Percentiles rank a stretch among this genome's conserved stretches.
Evolutionary conservation across 2,113 vertebrate genomes (phyloP).

Genomic region (Nesoenas mayeri): DNA sequence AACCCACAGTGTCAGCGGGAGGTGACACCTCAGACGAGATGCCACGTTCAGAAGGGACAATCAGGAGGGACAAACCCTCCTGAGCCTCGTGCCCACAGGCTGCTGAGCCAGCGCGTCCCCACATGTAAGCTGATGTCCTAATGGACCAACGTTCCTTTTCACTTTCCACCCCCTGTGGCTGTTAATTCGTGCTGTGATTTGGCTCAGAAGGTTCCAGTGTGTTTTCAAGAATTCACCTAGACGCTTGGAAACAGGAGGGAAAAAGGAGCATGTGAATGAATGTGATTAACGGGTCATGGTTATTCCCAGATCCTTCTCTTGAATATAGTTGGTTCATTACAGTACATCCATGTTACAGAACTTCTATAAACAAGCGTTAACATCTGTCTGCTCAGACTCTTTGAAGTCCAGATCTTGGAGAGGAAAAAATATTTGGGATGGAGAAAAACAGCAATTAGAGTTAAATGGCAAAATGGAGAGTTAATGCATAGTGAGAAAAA

Average conservation of each 20-base stretch:
- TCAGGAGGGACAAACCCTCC: not conserved
- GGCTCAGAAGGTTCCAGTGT: not conserved
- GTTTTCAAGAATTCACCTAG: not conserved
- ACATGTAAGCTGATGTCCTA: not conserved
- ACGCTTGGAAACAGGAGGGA: not conserved
- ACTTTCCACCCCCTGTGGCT: not conserved
- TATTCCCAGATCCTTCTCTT: constrained; percentile 37
- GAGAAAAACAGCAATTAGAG: constrained; percentile 37
- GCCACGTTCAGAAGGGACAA: not conserved
- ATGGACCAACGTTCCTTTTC: not conserved
- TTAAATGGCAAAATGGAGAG: constrained; percentile 34
- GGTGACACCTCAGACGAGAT: accelerated
- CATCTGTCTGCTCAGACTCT: not conserved
- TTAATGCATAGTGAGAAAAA: constrained; percentile 6
- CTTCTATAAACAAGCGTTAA: constrained; percentile 15
- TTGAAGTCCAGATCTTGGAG: constrained; percentile 32
- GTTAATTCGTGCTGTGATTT: not conserved
- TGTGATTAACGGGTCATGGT: not conserved
- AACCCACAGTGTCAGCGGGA: not conserved
- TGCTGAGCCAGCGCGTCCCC: not conserved
- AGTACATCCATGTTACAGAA: not conserved
- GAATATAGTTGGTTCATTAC: constrained; percentile 23
- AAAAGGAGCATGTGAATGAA: not conserved
- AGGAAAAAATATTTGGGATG: not conserved
- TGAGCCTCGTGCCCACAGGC: accelerated